These are phyloP conservation scores for Drosophila parthenogenetica DNA, from an alignment of 2,888 invertebrate genomes.

Conservation along the genomic window DNA sequence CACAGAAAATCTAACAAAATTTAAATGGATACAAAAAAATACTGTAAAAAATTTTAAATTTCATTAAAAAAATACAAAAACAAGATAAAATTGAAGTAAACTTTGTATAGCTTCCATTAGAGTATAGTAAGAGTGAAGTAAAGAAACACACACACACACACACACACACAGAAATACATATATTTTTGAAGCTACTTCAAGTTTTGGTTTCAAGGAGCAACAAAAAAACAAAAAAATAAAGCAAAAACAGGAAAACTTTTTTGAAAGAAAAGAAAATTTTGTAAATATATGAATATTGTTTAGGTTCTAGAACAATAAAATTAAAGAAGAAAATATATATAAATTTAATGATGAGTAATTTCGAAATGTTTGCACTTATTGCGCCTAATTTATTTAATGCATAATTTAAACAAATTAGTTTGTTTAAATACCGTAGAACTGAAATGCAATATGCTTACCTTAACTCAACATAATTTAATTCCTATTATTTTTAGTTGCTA, in stretches of 20 bases:
- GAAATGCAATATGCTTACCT: slow-evolving; percentile 80
- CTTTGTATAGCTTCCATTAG: slow-evolving; percentile 66
- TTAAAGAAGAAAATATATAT: slow-evolving; percentile 12
- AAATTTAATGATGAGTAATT: slow-evolving; percentile 22
- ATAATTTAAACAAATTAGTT: slow-evolving; percentile 48
- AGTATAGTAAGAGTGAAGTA: slow-evolving; percentile 35
- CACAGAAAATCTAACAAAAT: slow-evolving; percentile 28
- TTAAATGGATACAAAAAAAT: slow-evolving; percentile 12
- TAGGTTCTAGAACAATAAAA: slow-evolving; percentile 25
- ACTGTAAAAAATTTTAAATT: slow-evolving; percentile 2
- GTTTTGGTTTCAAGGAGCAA: slow-evolving; percentile 53
- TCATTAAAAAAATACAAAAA: slow-evolving; percentile 1
- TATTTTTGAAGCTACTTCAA: slow-evolving; percentile 60
- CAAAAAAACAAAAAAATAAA: neutral
- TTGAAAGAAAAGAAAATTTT: slow-evolving; percentile 40
- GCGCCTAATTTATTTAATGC: slow-evolving; percentile 67
- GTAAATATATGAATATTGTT: slow-evolving; percentile 43
- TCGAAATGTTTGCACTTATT: slow-evolving; percentile 62
- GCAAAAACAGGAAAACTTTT: slow-evolving; percentile 48
- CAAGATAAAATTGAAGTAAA: slow-evolving; percentile 9
- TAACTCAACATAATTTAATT: slow-evolving; percentile 74
- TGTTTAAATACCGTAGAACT: slow-evolving; percentile 74
- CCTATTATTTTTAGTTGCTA: slow-evolving; percentile 73
- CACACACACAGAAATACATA: slow-evolving; percentile 10
- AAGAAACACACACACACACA: slow-evolving; percentile 22